phyloP scores from a whole-genome alignment of 2,797 vertebrate species.

The Lagocephalus sceleratus region DNA sequence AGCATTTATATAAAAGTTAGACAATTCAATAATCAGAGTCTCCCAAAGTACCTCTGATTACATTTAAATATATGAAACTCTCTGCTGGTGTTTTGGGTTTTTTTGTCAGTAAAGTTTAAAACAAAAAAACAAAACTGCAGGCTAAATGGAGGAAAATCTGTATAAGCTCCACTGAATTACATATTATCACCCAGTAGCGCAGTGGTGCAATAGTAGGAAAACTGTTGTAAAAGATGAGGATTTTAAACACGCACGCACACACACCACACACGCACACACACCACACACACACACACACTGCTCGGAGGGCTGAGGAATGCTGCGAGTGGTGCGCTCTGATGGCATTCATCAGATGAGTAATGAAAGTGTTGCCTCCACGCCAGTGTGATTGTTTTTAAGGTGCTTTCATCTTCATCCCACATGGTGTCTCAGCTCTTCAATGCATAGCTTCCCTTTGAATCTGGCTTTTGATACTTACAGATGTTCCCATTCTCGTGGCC shows the following conservation, averaged over 20 bases:
- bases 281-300: constrained; percentile 7
- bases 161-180: constrained; percentile 34
- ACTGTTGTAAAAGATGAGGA: constrained; percentile 27
- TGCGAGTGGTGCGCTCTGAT: constrained; percentile 18
- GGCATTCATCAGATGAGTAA: constrained; percentile 45
- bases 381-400: constrained; percentile 29
- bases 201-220: constrained; percentile 50
- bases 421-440: constrained; percentile 17
- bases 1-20: too few species aligned
- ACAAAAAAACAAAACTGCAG: constrained; percentile 15
- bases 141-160: constrained; percentile 49
- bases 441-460: constrained; percentile 21
- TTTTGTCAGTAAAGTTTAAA: constrained; percentile 15
- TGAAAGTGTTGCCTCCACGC: constrained; percentile 34
- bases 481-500: constrained; percentile 24
- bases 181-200: constrained; percentile 33
- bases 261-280: constrained; percentile 9
- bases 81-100: not conserved
- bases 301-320: constrained; percentile 33
- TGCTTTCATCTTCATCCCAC: constrained; percentile 46
- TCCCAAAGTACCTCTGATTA: not conserved
- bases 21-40: too few species aligned
- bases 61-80: constrained; percentile 18
- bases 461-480: constrained; percentile 15
- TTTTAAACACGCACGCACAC: constrained; percentile 19